Evolutionary conservation across 2,888 invertebrate species (phyloP).

Genomic region (Agriotes lineatus): DNA sequence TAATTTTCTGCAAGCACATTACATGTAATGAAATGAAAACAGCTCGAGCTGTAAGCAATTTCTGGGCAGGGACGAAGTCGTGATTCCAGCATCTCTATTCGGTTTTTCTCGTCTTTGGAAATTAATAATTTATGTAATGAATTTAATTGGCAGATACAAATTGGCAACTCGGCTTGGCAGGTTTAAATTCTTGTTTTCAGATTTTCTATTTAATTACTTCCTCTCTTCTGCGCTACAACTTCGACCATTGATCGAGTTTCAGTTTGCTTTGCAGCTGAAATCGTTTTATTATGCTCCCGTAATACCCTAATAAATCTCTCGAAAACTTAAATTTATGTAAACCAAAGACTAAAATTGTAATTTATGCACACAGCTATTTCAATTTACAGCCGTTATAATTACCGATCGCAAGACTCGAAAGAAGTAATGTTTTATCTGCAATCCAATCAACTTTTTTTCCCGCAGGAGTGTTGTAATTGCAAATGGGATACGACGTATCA

Average conservation of each 20-base stretch:
- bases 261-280: slow-evolving; percentile 54
- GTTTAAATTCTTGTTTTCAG: slow-evolving; percentile 53
- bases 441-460: not conserved
- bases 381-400: slow-evolving; percentile 42
- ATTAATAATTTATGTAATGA: slow-evolving; percentile 44
- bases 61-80: not conserved
- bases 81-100: not conserved
- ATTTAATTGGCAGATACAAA: slow-evolving; percentile 46
- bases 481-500: slow-evolving; percentile 1
- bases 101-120: slow-evolving; percentile 21
- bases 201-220: slow-evolving; percentile 56
- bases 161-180: slow-evolving; percentile 47
- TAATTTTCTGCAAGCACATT: not conserved
- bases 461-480: not conserved
- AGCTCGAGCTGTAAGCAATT: not conserved
- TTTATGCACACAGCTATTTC: slow-evolving; percentile 42
- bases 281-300: slow-evolving; percentile 59
- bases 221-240: slow-evolving; percentile 49
- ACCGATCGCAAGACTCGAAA: slow-evolving; percentile 22
- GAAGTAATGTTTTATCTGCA: not conserved
- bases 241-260: slow-evolving; percentile 56
- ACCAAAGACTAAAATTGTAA: slow-evolving; percentile 45
- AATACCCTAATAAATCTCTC: slow-evolving; percentile 53
- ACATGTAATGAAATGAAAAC: not conserved
- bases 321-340: slow-evolving; percentile 48